Percentiles rank a stretch among this genome's conserved stretches.
phyloP scores from a whole-genome alignment of 2,113 vertebrate genomes.

The Hippocampus mohnikei region DNA sequence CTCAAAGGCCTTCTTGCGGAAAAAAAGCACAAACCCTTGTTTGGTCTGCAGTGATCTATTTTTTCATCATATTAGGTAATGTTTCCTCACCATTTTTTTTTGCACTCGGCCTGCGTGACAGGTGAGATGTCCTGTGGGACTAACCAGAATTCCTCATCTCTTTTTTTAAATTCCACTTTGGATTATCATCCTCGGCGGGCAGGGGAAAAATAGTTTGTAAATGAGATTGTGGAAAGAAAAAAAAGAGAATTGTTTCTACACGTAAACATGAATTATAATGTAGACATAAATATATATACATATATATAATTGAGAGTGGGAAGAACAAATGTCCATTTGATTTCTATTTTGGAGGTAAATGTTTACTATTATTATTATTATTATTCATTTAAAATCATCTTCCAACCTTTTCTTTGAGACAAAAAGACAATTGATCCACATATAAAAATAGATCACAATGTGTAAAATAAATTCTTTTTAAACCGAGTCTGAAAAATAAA shows the following conservation, averaged over 20 bases:
- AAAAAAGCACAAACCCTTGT: constrained; percentile 14
- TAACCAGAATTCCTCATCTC: constrained; percentile 56
- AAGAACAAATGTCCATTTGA: background rate
- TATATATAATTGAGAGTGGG: background rate
- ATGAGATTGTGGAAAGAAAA: background rate
- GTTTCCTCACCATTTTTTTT: constrained; percentile 57
- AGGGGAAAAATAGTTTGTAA: constrained; percentile 8
- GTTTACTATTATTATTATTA: too few relatives aligned
- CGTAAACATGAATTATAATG: background rate
- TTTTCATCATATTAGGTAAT: constrained; percentile 63
- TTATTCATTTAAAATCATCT: background rate
- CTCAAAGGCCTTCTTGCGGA: background rate
- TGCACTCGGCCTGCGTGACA: constrained; percentile 60
- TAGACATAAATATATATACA: background rate
- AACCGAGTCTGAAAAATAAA: background rate
- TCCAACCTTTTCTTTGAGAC: background rate
- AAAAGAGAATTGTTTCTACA: background rate
- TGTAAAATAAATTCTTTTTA: background rate
- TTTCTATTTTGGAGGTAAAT: too few relatives aligned
- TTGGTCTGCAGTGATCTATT: constrained; percentile 63
- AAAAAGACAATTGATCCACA: background rate
- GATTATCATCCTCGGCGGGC: constrained; percentile 25
- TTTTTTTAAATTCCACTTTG: constrained; percentile 4
- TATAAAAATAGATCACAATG: background rate
- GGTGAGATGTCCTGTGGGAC: constrained; percentile 68